Evolutionary conservation across 2,888 invertebrate species (phyloP), one percentile per base, ranked within the genome.

Genomic region (Carpatolechia fugitivella): DNA sequence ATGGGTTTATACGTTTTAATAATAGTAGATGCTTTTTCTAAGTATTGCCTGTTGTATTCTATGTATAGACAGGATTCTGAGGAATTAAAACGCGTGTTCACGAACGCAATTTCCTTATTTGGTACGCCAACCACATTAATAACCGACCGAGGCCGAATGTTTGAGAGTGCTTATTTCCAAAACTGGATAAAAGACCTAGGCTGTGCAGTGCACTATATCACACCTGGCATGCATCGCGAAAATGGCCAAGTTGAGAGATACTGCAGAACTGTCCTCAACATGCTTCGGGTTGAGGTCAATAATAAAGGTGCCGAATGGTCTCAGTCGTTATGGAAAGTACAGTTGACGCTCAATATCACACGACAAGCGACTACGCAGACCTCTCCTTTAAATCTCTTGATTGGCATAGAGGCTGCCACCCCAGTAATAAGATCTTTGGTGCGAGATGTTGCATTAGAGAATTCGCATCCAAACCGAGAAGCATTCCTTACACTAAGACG

Each of bases 361-460:
- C 56, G 38, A n/a, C 60, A 62, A 8, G 54, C 52, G 20, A 60
- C 59, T 0, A 60, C 59, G 3, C 52, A 53, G n/a, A 14, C 46
- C 1, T 62, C 64, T 1, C 46, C 64, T 3, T 33, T 64, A 0
- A 36, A 61, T 4, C 30, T 62, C 8, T 36, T 63, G 0, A 46
- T 57, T 1, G 62, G 61, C 1, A 41, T 18, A 1, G 61, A 64
- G 1, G 50, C 35, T 1, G 36, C 58, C 0, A 65, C 60, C 1
- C 62, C 64, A 1, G 53, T 59, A 0, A 58, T 63, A 5, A 29
- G n/a, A n/a, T n/a, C n/a, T n/a, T n/a, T n/a, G n/a, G n/a, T n/a
- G n/a, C n/a, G n/a, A n/a, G n/a, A n/a, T 52, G 7, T n/a, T 52
- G 0, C 38, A 3, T 5, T 59, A 0, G 55, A 58, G 8, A 33